Base-by-base conservation (phyloP, 2,113 vertebrate genomes). In the Poeciliopsis occidentalis region DNA sequence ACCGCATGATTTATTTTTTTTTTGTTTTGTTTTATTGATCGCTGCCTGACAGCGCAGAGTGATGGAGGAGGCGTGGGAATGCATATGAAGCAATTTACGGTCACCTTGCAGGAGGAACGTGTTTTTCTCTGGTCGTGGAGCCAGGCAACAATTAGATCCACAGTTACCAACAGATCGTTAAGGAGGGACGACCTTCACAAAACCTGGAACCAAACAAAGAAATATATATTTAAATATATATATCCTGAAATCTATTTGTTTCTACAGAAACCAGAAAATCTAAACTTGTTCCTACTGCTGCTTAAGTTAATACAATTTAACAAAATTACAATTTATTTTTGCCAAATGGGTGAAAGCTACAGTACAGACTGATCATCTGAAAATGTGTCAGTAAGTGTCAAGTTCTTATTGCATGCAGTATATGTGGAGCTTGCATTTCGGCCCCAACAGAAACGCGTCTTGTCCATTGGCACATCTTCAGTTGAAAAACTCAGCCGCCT, bases 81-180 rank as follows among this genome's bases (percentile, higher is more conserved):
- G 62, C 64, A 32, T 68, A 73, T 54, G 65, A 34, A 79, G 69
- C 47, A 62, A 64, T 41, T 8, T 60, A 41, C 51, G 79, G 77
- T 79, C 31, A 71, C 72, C 39, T 84, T 82, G 73, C 69, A 81
- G 75, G 63, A 70, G 19, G 65, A 70, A 15, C 71, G 22, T n/a
- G 22, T 61, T 44, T 57, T 57, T 57, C 5, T 75, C 60, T 68
- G 75, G 30, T 60, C 27, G 34, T 66, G 60, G 69, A 65, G 78
- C 65, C 69, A 69, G 81, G 61, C 60, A 72, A 74, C 51, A 60
- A 71, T 39, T 61, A 65, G 39, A 64, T 67, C 61, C 29, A 26
- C 60, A 57, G 2, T 19, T 34, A 75, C 61, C 13, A 34, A 47
- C 69, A 32, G 60, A 37, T 27, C 27, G 60, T 6, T 12, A 30